These are phyloP conservation scores for Rhinogobio ventralis DNA, from an alignment of 2,797 vertebrate genomes.

Conservation along the genomic window DNA sequence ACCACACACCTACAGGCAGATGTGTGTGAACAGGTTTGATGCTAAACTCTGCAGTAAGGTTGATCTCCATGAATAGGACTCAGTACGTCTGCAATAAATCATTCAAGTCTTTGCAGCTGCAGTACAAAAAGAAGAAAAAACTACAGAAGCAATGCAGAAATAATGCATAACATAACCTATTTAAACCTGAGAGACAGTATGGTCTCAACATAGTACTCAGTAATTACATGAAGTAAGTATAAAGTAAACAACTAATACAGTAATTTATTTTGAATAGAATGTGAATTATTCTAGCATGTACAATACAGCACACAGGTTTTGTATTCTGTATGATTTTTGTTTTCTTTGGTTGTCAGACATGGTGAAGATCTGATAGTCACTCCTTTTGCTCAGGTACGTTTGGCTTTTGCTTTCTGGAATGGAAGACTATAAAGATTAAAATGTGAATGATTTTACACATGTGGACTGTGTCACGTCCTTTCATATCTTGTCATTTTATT, in stretches of 20 bases:
- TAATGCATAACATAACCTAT: background rate
- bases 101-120: constrained; percentile 16
- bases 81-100: constrained; percentile 16
- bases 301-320: background rate
- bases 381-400: constrained; percentile 92
- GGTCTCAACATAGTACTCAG: background rate
- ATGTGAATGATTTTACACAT: background rate
- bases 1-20: background rate
- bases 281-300: background rate
- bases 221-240: too few relatives aligned
- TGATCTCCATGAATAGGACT: background rate
- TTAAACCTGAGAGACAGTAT: background rate
- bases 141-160: constrained; percentile 1
- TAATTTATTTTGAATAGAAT: background rate
- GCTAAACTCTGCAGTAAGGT: background rate
- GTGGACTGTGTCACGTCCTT: background rate
- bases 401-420: background rate
- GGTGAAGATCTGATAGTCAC: constrained; percentile 96
- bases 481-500: background rate
- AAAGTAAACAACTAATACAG: background rate
- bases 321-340: background rate
- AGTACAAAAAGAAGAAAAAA: background rate
- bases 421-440: background rate
- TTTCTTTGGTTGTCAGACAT: constrained; percentile 76
- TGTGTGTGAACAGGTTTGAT: background rate